Percentiles rank a stretch among this genome's conserved stretches.
Conservation (phyloP, 2,888 invertebrate genomes). For the Zygaena filipendulae region DNA sequence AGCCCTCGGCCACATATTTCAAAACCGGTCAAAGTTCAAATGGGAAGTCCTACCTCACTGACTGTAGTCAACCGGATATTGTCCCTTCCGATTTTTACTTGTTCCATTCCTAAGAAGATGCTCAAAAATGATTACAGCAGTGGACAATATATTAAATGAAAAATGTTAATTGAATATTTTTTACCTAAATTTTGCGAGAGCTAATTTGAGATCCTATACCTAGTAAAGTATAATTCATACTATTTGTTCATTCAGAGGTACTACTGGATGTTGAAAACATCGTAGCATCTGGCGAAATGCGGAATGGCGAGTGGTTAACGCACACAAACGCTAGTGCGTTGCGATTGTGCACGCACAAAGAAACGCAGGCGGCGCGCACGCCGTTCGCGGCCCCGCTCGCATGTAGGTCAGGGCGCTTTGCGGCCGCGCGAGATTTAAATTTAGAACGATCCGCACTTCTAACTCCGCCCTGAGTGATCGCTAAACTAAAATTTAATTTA, state of each 20-base stretch:
- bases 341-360: conserved; percentile 36
- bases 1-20: too few relatives aligned
- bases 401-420: conserved; percentile 67
- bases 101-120: too few relatives aligned
- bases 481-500: conserved; percentile 45
- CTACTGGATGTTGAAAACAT: conserved; percentile 51
- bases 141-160: too few relatives aligned
- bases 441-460: conserved; percentile 64
- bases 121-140: too few relatives aligned
- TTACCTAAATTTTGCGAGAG: too few relatives aligned
- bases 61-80: too few relatives aligned
- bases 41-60: not conserved
- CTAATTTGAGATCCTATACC: too few relatives aligned
- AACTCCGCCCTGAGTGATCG: conserved; percentile 55
- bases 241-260: conserved; percentile 27
- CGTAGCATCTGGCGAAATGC: conserved; percentile 61
- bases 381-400: conserved; percentile 58
- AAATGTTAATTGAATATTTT: too few relatives aligned
- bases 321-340: conserved; percentile 41
- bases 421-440: conserved; percentile 66
- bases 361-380: conserved; percentile 40
- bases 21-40: too few relatives aligned
- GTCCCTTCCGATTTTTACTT: too few relatives aligned
- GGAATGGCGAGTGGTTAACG: conserved; percentile 53
- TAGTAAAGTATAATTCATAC: too few relatives aligned